Conservation (phyloP, 2,113 vertebrate species). For the Cichladusa arquata region DNA sequence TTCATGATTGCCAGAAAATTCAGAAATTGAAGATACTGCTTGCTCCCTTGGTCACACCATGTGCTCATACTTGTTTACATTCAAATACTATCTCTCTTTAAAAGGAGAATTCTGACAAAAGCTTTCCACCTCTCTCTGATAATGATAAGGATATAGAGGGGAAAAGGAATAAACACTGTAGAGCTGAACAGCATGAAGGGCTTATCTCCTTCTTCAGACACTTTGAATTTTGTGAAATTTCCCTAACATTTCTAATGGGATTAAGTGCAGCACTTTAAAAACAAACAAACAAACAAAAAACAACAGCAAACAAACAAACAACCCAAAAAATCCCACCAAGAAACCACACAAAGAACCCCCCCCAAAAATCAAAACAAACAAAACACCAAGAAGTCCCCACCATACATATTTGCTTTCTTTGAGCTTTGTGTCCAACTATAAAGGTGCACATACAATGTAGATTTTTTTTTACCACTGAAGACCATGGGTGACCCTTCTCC, state of each 20-base stretch:
- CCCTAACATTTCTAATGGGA: background rate
- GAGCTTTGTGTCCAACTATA: background rate
- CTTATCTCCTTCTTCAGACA: slow-evolving; percentile 22
- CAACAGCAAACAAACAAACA: background rate
- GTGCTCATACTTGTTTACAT: background rate
- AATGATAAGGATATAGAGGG: background rate
- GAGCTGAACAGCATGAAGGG: background rate
- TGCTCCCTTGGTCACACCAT: background rate
- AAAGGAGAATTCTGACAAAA: slow-evolving; percentile 4
- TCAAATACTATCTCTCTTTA: background rate
- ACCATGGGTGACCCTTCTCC: background rate
- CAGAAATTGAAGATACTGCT: background rate
- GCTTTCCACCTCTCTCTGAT: background rate
- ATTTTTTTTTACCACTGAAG: background rate
- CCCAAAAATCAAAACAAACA: background rate
- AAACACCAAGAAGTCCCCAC: background rate
- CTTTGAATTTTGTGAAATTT: background rate
- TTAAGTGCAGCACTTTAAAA: background rate
- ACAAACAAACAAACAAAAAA: background rate
- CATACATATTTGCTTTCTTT: background rate
- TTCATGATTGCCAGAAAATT: background rate
- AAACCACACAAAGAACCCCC: no score
- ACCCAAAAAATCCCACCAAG: background rate
- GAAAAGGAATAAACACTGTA: background rate
- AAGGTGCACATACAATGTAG: accelerated